phyloP scores from a whole-genome alignment of 2,797 vertebrate genomes.

The Cirrhinus molitorella region DNA sequence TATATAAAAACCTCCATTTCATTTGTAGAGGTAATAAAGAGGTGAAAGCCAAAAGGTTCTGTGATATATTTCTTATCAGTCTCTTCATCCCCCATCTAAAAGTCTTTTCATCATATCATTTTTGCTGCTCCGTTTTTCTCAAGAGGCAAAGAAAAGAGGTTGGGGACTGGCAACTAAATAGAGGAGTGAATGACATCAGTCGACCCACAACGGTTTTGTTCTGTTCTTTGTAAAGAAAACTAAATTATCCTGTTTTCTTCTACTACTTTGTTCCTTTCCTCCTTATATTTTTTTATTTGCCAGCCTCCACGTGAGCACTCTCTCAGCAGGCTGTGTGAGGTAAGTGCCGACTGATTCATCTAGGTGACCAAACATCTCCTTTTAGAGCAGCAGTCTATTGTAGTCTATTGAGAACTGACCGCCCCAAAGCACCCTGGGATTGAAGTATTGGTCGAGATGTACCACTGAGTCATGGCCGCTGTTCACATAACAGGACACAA shows the following conservation, averaged over 20 bases:
- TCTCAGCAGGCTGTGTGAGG: conserved; percentile 25
- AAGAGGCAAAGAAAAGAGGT: conserved; percentile 10
- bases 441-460: conserved; percentile 24
- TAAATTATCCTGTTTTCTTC: conserved; percentile 42
- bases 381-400: conserved; percentile 43
- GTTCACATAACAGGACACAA: conserved; percentile 22
- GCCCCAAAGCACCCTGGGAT: conserved; percentile 35
- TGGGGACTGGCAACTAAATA: conserved; percentile 13
- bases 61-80: conserved; percentile 6
- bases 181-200: neutral
- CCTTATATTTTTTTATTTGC: conserved; percentile 19
- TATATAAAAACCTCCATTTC: conserved; percentile 32
- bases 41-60: neutral
- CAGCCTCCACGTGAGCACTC: conserved; percentile 30
- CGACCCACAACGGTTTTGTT: conserved; percentile 20
- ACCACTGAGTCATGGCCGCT: conserved; percentile 13
- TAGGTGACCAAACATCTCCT: conserved; percentile 42
- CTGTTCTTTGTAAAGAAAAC: conserved; percentile 28
- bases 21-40: conserved; percentile 26
- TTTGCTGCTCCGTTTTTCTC: neutral
- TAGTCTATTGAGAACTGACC: conserved; percentile 33
- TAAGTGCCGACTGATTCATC: conserved; percentile 20
- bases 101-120: neutral
- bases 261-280: neutral
- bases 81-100: conserved; percentile 9